Conservation (phyloP, 1,140 invertebrate species). For the Doryteuthis pealeii region DNA sequence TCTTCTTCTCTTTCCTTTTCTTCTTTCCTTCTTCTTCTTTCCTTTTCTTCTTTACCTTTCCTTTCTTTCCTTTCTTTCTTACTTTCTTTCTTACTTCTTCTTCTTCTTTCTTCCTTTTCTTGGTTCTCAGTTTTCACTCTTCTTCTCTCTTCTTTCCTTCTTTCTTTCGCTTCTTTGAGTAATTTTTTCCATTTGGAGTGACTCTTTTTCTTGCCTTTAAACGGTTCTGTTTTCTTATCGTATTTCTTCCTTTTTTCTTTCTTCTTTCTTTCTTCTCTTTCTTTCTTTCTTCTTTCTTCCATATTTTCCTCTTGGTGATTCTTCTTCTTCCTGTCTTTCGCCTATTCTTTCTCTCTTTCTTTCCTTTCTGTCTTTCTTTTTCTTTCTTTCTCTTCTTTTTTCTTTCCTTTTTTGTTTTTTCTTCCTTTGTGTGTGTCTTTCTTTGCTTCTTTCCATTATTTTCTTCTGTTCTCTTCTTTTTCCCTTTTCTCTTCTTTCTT, state of each 20-base stretch:
- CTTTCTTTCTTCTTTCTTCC: neutral
- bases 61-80: neutral
- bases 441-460: too few relatives aligned
- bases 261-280: neutral
- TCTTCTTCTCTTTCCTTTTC: neutral
- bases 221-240: too few relatives aligned
- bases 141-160: neutral
- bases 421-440: too few relatives aligned
- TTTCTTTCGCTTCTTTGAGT: neutral
- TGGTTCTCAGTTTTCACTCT: too few relatives aligned
- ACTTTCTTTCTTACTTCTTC: neutral
- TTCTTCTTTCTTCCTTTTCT: too few relatives aligned
- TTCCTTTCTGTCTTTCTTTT: neutral
- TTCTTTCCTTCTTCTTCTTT: neutral
- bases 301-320: neutral
- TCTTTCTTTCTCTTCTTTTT: neutral
- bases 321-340: neutral
- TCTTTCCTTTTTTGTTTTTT: neutral
- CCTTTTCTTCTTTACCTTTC: neutral
- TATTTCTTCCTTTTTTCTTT: neutral
- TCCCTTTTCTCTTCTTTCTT: neutral
- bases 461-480: neutral
- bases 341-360: neutral
- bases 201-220: too few relatives aligned
- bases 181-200: too few relatives aligned